A percentile compares a stretch with the other conserved stretches of the same genome.
Conservation (phyloP, 1,140 invertebrate species). For the Triops cancriformis region DNA sequence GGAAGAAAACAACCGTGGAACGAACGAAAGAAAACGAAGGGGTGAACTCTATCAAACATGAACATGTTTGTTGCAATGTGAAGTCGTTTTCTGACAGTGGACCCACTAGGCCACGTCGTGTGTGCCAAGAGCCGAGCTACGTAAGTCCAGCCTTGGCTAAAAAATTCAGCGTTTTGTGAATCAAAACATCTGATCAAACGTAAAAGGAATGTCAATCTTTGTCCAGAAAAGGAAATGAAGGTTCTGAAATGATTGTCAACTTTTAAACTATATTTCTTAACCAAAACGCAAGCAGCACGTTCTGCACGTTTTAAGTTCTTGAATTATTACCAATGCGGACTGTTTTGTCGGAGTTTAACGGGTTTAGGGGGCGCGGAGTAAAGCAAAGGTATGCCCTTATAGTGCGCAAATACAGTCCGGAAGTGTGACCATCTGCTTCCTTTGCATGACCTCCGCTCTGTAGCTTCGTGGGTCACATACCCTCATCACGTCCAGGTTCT, state of each 20-base stretch:
- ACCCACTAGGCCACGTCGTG: neutral
- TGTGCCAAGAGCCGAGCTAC: neutral
- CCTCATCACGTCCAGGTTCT: neutral
- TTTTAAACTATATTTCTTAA: neutral
- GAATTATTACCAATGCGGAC: neutral
- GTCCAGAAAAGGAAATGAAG: neutral
- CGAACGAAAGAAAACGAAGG: too few relatives aligned
- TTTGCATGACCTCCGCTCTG: slow-evolving; percentile 12
- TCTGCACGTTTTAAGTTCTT: neutral
- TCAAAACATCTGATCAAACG: neutral
- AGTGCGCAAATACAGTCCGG: slow-evolving; percentile 12
- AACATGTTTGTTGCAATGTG: neutral
- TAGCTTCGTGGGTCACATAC: slow-evolving; percentile 5
- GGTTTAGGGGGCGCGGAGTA: neutral
- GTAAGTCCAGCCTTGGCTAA: neutral
- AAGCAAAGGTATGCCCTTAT: neutral
- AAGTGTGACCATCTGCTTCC: slow-evolving; percentile 12
- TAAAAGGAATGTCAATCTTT: neutral
- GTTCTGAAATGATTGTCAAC: neutral
- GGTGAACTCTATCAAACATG: neutral
- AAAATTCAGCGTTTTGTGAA: too few relatives aligned
- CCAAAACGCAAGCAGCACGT: neutral
- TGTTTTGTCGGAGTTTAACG: neutral
- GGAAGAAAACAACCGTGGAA: neutral
- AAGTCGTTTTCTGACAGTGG: neutral